These are phyloP conservation scores for Pseudomyrmex dendroicus DNA, from an alignment of 1,140 invertebrate genomes.

Conservation along the genomic window DNA sequence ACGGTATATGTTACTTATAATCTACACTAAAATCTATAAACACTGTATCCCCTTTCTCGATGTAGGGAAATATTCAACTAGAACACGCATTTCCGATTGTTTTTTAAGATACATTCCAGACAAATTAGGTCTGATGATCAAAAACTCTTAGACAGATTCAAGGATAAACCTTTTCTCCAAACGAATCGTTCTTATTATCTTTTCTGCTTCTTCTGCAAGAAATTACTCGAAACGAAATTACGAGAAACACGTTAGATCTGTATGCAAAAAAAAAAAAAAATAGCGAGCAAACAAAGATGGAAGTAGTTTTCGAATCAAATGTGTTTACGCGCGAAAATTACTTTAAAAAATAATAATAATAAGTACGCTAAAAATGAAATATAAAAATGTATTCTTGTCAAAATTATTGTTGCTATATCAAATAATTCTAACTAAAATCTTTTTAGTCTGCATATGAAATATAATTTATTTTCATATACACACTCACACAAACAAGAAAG, in stretches of 20 bases:
- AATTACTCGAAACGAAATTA: not conserved
- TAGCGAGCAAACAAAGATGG: not conserved
- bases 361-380: too few species aligned
- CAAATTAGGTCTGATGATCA: conserved; percentile 24
- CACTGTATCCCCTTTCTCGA: not conserved
- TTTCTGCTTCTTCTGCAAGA: not conserved
- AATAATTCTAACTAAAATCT: too few species aligned
- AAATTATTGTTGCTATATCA: too few species aligned
- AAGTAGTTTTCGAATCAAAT: too few species aligned
- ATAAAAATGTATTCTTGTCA: too few species aligned
- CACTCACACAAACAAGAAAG: not conserved
- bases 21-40: not conserved
- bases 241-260: not conserved
- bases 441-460: too few species aligned
- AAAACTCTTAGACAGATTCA: not conserved
- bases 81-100: not conserved
- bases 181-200: not conserved
- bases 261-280: not conserved
- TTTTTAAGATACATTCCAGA: conserved; percentile 33
- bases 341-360: too few species aligned
- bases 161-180: not conserved
- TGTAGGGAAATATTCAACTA: not conserved
- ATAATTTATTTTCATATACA: too few species aligned
- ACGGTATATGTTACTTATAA: conserved; percentile 28
- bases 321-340: not conserved